phyloP scores from a whole-genome alignment of 1,140 invertebrate genomes.

The Drosophila athabasca region DNA sequence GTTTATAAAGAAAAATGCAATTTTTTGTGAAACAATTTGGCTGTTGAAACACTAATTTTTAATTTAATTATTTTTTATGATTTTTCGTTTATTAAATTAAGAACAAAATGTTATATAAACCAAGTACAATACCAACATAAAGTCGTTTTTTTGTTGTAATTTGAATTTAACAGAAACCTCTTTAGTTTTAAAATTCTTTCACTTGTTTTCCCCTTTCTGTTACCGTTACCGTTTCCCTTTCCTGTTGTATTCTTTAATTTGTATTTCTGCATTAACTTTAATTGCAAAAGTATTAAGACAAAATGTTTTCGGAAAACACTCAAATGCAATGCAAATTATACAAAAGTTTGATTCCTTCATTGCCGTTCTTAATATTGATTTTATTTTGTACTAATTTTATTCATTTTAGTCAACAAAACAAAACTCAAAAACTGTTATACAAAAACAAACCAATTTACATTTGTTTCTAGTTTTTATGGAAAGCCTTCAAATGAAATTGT shows the following conservation, averaged over 20 bases:
- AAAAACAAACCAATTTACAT: constrained; percentile 49
- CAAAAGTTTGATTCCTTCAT: constrained; percentile 31
- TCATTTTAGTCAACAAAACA: constrained; percentile 29
- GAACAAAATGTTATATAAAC: constrained; percentile 20
- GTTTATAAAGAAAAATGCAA: constrained; percentile 69
- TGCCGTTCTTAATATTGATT: constrained; percentile 5
- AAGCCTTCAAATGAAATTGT: constrained; percentile 71
- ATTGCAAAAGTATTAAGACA: constrained; percentile 43
- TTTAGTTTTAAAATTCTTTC: constrained; percentile 1
- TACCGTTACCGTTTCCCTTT: constrained; percentile 19
- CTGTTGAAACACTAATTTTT: constrained; percentile 72
- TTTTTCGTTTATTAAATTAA: constrained; percentile 49
- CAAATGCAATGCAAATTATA: constrained; percentile 37
- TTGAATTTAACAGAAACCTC: constrained; percentile 29
- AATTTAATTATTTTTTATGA: constrained; percentile 62
- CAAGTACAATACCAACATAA: constrained; percentile 11
- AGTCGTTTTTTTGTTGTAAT: constrained; percentile 27
- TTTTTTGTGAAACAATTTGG: constrained; percentile 80
- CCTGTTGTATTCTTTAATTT: constrained; percentile 16
- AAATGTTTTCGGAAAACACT: constrained; percentile 36
- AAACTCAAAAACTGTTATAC: constrained; percentile 42
- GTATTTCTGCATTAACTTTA: constrained; percentile 23
- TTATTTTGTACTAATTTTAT: constrained; percentile 10
- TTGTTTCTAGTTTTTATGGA: constrained; percentile 64
- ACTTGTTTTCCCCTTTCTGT: neutral